Base-by-base conservation (phyloP, 2,888 invertebrate genomes). In the Drosophila limbata region DNA sequence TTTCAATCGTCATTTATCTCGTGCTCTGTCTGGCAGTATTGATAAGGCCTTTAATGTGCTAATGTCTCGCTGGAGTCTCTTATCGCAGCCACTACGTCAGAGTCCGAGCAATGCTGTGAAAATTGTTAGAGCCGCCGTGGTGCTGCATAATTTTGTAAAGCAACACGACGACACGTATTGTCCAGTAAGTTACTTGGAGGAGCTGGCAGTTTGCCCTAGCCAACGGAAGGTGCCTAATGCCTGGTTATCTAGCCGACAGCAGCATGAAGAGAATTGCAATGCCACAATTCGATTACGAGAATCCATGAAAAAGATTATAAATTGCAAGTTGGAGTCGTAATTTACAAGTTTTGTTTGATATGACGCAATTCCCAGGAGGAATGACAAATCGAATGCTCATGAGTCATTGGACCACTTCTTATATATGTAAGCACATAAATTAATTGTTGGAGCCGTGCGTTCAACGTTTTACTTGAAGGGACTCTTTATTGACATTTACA, bases 401-500 rank as follows among this genome's bases (percentile, higher is more conserved):
- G 51, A 52, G 10, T 39, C 52, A 50, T 50, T 19, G 17, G 19
- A 33, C 33, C 33, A 39, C 52, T 25, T 39, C 44, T 21, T 21
- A 44, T 21, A 21, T 21, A 21, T 2, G 21, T 21, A 21, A 21
- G 25, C 10, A 10, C n/a, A 31, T 48, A 37, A 39, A 42, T 48
- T 13, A 13, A 44, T 28, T 28, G 9, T 11, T 19, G 13, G 5
- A 19, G 11, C 25, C 8, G n/a, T 15, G 13, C 1, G 4, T 42
- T 59, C 15, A 40, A 56, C 37, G 25, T 52, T 33, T 28, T 61
- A 50, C n/a, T 66, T 65, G 17, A 50, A 50, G 65, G 73, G 69
- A 75, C 66, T 82, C 84, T 82, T 82, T 82, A 82, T 87, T 76
- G 65, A 78, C 56, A 59, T 66, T 73, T 47, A 45, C 15, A 56